Conservation (phyloP, 2,113 vertebrate species). For the Pelobates fuscus region DNA sequence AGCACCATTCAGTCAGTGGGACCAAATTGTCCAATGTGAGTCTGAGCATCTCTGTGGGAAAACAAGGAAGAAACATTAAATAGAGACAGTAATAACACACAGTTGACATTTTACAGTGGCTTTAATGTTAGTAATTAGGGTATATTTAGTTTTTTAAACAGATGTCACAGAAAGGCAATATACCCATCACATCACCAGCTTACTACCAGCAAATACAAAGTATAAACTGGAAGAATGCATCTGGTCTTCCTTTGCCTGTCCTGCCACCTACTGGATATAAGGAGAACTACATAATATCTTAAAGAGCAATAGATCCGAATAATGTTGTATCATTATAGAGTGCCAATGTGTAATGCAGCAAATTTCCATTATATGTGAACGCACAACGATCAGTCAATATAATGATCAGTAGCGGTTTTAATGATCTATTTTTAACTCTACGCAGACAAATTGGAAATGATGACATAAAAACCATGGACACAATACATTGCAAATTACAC, state of each 20-base stretch:
- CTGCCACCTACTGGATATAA: conserved; percentile 31
- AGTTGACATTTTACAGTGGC: neutral
- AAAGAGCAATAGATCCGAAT: no score
- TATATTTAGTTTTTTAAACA: neutral
- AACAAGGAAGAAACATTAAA: no score
- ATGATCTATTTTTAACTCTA: no score
- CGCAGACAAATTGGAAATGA: no score
- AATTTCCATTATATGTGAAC: no score
- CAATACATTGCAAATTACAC: no score
- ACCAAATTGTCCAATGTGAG: neutral
- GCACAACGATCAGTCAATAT: no score
- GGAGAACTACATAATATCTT: neutral
- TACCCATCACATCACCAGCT: neutral
- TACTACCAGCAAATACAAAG: neutral
- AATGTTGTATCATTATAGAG: no score
- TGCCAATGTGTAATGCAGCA: no score
- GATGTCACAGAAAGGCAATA: neutral
- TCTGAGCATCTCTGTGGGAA: neutral
- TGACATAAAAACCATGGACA: no score
- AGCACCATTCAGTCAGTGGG: conserved; percentile 12
- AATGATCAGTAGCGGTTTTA: no score
- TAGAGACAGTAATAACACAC: neutral
- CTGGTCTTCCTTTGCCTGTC: neutral
- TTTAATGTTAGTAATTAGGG: neutral
- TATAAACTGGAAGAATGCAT: neutral